Percentiles rank a stretch among this genome's conserved stretches.
These are phyloP conservation scores for Percopsis omiscomaycus DNA, from an alignment of 2,797 vertebrate species.

Conservation along the genomic window DNA sequence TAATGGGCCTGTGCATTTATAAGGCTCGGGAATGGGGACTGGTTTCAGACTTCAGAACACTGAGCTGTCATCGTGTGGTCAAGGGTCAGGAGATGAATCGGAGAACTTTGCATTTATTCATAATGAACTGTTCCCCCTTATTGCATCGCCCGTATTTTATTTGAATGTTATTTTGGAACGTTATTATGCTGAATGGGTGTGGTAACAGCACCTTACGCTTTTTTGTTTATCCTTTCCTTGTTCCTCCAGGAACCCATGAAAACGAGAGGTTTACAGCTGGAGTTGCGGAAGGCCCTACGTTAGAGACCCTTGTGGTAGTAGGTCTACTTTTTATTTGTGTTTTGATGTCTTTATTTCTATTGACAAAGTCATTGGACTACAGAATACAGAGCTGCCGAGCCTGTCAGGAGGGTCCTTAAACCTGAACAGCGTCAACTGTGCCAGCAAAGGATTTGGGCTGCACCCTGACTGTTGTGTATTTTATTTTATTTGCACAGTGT, in stretches of 20 bases:
- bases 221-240: constrained; percentile 29
- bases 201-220: neutral
- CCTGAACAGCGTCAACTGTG: constrained; percentile 40
- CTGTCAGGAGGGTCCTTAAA: constrained; percentile 47
- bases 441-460: constrained; percentile 29
- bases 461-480: constrained; percentile 18
- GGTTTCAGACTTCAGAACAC: constrained; percentile 15
- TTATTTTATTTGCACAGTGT: constrained; percentile 41
- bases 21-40: constrained; percentile 5
- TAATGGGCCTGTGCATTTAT: constrained; percentile 4
- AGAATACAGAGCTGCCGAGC: neutral
- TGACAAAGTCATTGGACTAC: constrained; percentile 13
- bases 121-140: constrained; percentile 3
- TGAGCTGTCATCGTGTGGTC: constrained; percentile 15
- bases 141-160: constrained; percentile 22
- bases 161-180: constrained; percentile 22
- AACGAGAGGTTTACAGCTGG: constrained; percentile 31
- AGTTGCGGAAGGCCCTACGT: neutral
- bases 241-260: constrained; percentile 31
- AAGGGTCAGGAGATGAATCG: constrained; percentile 30
- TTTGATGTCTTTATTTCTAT: constrained; percentile 44
- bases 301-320: constrained; percentile 29
- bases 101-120: constrained; percentile 17
- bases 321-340: constrained; percentile 22
- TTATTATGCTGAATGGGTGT: neutral